These are phyloP conservation scores for Pachycephala philippinensis DNA, from an alignment of 2,113 vertebrate species.

Conservation along the genomic window DNA sequence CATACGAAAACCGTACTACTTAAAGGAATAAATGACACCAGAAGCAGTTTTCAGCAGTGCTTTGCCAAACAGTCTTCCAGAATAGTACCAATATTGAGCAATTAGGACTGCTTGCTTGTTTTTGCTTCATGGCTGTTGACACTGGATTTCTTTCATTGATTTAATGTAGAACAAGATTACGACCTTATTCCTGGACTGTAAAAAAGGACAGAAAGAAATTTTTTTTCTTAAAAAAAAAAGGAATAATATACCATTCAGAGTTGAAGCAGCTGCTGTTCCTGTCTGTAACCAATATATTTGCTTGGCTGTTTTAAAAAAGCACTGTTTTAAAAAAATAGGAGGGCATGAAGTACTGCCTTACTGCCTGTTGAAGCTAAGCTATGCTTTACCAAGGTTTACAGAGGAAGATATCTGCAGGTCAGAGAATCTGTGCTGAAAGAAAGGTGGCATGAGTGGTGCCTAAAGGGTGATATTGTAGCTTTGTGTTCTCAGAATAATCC, in stretches of 20 bases:
- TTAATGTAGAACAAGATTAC: neutral
- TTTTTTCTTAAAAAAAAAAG: neutral
- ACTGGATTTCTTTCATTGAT: neutral
- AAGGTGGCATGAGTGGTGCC: neutral
- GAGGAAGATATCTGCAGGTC: neutral
- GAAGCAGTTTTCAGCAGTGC: neutral
- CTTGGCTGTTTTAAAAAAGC: neutral
- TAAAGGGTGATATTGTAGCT: neutral
- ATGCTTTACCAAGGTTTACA: neutral
- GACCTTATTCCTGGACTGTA: neutral
- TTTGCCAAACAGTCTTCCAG: neutral
- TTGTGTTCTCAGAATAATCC: neutral
- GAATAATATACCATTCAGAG: neutral
- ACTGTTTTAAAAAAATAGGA: neutral
- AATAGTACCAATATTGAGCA: neutral
- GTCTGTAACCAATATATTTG: neutral
- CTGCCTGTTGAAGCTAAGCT: neutral
- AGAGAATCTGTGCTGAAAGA: neutral
- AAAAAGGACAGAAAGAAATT: neutral
- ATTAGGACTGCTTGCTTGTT: neutral
- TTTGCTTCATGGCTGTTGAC: neutral
- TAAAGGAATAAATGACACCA: neutral
- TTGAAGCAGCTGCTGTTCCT: neutral
- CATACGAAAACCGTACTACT: neutral
- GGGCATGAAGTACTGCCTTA: neutral